Percentiles rank a stretch among this genome's conserved stretches.
phyloP scores from a whole-genome alignment of 2,888 invertebrate genomes.

The Rhagonycha lutea region DNA sequence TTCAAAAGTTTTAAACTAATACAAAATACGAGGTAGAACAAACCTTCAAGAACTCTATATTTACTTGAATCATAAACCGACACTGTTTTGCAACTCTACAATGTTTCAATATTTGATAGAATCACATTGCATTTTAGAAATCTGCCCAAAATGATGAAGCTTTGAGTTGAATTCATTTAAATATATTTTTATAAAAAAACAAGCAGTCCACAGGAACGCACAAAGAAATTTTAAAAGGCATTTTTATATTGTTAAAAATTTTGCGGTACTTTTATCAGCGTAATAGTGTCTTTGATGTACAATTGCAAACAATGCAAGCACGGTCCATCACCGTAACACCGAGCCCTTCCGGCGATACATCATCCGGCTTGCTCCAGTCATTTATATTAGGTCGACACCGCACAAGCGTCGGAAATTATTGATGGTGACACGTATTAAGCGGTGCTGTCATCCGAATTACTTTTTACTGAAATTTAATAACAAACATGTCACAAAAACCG shows the following conservation, averaged over 20 bases:
- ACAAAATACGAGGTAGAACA: not conserved
- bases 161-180: not conserved
- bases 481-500: slow-evolving; percentile 44
- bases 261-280: slow-evolving; percentile 19
- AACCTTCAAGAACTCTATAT: not conserved
- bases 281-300: slow-evolving; percentile 18
- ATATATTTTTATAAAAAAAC: not conserved
- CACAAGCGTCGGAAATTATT: slow-evolving; percentile 49
- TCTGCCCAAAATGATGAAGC: not conserved
- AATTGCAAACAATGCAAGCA: slow-evolving; percentile 25
- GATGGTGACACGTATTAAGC: slow-evolving; percentile 54
- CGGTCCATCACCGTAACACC: slow-evolving; percentile 25
- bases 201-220: not conserved
- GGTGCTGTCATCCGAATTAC: slow-evolving; percentile 48
- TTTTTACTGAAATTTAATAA: slow-evolving; percentile 51
- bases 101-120: not conserved
- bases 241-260: not conserved
- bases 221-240: not conserved
- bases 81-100: not conserved
- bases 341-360: slow-evolving; percentile 33
- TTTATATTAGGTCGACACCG: slow-evolving; percentile 37
- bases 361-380: slow-evolving; percentile 32
- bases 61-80: not conserved
- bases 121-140: not conserved
- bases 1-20: not conserved